These are phyloP conservation scores for Cyanistes caeruleus DNA, from an alignment of 2,113 vertebrate species.

Conservation along the genomic window DNA sequence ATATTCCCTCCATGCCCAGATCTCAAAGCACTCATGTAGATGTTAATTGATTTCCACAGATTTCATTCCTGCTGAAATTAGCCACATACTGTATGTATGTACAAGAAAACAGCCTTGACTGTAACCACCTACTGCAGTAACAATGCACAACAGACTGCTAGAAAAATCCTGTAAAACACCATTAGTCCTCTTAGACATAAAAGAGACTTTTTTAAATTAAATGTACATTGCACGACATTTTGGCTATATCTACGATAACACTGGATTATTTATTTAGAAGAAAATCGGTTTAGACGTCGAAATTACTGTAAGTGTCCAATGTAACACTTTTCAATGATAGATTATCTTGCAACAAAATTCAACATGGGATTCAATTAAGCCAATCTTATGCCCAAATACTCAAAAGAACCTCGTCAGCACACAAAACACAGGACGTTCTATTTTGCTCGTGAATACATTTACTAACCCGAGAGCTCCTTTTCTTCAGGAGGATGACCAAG, in stretches of 20 bases:
- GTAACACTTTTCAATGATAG: background rate
- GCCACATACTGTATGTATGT: background rate
- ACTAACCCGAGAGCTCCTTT: slow-evolving; percentile 31
- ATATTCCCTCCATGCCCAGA: background rate
- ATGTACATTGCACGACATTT: background rate
- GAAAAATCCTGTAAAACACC: background rate
- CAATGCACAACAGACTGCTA: background rate
- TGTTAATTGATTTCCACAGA: background rate
- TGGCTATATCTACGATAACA: background rate
- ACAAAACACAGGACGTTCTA: background rate
- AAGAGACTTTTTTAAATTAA: background rate
- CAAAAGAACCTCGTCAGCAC: background rate
- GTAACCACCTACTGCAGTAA: background rate
- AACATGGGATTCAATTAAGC: background rate
- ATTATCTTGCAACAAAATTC: background rate
- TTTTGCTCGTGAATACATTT: background rate
- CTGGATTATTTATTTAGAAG: background rate
- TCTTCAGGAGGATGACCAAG: background rate
- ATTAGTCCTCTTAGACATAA: background rate
- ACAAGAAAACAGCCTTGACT: background rate
- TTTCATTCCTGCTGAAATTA: background rate
- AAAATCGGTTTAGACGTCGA: accelerated
- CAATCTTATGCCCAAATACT: background rate
- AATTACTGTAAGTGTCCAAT: background rate
- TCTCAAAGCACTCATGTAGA: background rate